Percentiles rank a stretch among this genome's conserved stretches.
Conservation (phyloP, 2,888 invertebrate species). For the Abrostola triplasia region DNA sequence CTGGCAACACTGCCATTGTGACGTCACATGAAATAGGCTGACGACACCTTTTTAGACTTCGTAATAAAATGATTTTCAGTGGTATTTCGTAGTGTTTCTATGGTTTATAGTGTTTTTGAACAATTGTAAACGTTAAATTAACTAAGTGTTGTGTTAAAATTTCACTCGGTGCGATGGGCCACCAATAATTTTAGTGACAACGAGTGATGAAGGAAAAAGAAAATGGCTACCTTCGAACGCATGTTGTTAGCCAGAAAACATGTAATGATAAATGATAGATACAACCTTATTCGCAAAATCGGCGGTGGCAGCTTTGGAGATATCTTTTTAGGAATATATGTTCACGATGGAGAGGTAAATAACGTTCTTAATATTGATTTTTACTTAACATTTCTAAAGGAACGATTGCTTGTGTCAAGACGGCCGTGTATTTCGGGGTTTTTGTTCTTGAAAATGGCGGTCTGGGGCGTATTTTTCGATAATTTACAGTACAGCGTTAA, state of each 20-base stretch:
- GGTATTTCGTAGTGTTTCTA: slow-evolving; percentile 76
- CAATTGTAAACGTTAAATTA: slow-evolving; percentile 72
- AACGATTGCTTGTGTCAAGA: slow-evolving; percentile 66
- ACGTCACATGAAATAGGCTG: slow-evolving; percentile 84
- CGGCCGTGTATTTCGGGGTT: slow-evolving; percentile 75
- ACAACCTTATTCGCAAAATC: slow-evolving; percentile 98
- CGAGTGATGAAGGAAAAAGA: slow-evolving; percentile 84
- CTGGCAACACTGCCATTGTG: slow-evolving; percentile 83
- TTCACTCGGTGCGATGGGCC: slow-evolving; percentile 78
- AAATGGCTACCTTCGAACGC: slow-evolving; percentile 86
- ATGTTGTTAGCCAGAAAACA: slow-evolving; percentile 81
- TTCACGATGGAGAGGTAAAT: slow-evolving; percentile 95
- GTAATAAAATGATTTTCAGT: slow-evolving; percentile 79
- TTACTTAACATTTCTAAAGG: slow-evolving; percentile 49
- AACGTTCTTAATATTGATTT: slow-evolving; percentile 50
- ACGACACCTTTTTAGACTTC: slow-evolving; percentile 79
- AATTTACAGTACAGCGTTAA: slow-evolving; percentile 29
- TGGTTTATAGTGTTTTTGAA: slow-evolving; percentile 73
- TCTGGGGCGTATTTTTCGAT: slow-evolving; percentile 70
- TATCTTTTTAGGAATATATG: slow-evolving; percentile 98
- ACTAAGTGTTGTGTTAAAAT: slow-evolving; percentile 74
- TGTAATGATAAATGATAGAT: slow-evolving; percentile 93
- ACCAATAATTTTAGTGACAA: slow-evolving; percentile 79
- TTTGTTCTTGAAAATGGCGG: slow-evolving; percentile 79
- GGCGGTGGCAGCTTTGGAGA: slow-evolving; percentile 99